These are phyloP conservation scores for Drosophila antonietae DNA, from an alignment of 2,888 invertebrate species.

Conservation along the genomic window DNA sequence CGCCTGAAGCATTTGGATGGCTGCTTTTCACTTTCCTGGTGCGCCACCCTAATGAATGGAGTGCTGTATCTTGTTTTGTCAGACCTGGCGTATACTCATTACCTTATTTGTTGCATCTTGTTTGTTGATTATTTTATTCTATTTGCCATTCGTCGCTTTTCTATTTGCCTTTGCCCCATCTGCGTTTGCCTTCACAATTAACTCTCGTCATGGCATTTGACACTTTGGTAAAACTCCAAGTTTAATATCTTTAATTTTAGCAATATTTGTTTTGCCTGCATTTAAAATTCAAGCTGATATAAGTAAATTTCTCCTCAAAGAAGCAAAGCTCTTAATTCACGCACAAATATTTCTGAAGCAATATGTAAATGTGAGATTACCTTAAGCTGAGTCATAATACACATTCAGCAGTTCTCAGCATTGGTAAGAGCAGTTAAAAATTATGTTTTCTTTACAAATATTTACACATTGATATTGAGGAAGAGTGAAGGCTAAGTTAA, in stretches of 20 bases:
- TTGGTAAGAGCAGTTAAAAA: neutral
- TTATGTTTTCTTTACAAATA: neutral
- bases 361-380: conserved; percentile 1
- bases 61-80: conserved; percentile 32
- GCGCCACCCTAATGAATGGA: neutral
- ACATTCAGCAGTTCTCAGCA: neutral
- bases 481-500: neutral
- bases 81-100: conserved; percentile 70
- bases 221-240: neutral
- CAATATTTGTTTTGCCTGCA: neutral
- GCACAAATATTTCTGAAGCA: neutral
- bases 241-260: neutral
- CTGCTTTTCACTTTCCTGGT: conserved; percentile 68
- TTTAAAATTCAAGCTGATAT: neutral
- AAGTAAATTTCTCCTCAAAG: neutral
- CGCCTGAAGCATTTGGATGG: conserved; percentile 67
- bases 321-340: neutral
- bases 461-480: neutral
- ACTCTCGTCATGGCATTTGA: conserved; percentile 5
- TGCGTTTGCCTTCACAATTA: conserved; percentile 45
- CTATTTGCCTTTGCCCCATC: conserved; percentile 33
- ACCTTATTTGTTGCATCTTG: conserved; percentile 63
- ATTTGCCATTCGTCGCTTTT: conserved; percentile 60
- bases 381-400: neutral
- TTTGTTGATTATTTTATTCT: conserved; percentile 71